phyloP scores from a whole-genome alignment of 2,888 invertebrate genomes.

The Meliscaeva auricollis region DNA sequence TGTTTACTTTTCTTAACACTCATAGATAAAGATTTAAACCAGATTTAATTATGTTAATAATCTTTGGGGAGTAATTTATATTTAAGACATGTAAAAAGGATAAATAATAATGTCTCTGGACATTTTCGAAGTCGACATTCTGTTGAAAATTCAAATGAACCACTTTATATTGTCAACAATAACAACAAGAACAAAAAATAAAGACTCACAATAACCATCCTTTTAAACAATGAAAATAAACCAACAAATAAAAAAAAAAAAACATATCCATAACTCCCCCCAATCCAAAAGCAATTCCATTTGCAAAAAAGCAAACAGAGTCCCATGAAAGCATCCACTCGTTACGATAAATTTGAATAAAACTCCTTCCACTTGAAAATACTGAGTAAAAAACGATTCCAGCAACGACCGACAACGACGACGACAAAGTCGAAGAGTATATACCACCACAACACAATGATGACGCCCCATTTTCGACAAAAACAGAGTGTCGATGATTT shows the following conservation, averaged over 20 bases:
- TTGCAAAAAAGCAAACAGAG: conserved; percentile 47
- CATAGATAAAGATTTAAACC: too few relatives aligned
- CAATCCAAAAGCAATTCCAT: conserved; percentile 47
- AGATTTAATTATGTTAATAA: too few relatives aligned
- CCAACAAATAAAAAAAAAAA: conserved; percentile 10
- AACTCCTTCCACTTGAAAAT: conserved; percentile 22
- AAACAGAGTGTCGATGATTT: conserved; percentile 75
- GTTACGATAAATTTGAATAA: conserved; percentile 58
- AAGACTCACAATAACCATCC: conserved; percentile 3
- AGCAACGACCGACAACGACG: not conserved
- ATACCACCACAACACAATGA: conserved; percentile 50
- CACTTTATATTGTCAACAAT: conserved; percentile 18
- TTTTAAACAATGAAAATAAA: conserved; percentile 26
- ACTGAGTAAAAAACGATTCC: conserved; percentile 6
- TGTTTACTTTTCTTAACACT: too few relatives aligned
- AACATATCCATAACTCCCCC: conserved; percentile 52
- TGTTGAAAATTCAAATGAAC: conserved; percentile 14
- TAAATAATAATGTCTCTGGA: not conserved
- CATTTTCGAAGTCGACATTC: not conserved
- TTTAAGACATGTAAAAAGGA: conserved; percentile 2
- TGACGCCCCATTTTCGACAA: conserved; percentile 67
- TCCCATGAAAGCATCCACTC: conserved; percentile 53
- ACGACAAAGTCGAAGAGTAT: not conserved
- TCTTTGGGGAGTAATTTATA: too few relatives aligned
- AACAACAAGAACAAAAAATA: not conserved